Base-by-base conservation (phyloP, 2,888 invertebrate species). In the Dolichopus griseipennis region DNA sequence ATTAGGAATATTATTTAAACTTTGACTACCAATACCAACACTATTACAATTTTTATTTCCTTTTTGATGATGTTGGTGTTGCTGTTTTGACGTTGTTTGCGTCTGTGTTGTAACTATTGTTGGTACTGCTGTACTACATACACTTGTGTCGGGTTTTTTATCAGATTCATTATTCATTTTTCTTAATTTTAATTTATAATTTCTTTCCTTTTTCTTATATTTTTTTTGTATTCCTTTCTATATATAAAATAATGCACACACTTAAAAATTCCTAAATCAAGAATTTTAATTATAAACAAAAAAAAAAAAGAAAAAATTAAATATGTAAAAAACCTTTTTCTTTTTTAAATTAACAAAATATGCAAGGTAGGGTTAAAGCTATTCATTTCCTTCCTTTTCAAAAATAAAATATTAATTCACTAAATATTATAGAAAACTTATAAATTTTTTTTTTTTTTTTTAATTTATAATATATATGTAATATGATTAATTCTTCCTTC, bases 141-240 rank as follows among this genome's bases (percentile, higher is more conserved):
- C 76, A 76, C 75, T 79, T 73, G 78, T 76, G 75, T 78, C 77
- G 76, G 75, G 77, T 75, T 75, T 78, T 76, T 80, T 79, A 73
- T 74, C 73, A 72, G 72, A 74, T 76, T 77, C 79, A 79, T 79
- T 79, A 79, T 79, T 80, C 74, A 75, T 75, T 74, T 74, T 74
- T 69, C 70, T 73, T 67, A 70, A 68, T 67, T 70, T 72, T 69
- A 64, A 68, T 69, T 69, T 70, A 68, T 41, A 66, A 70, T 68
- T 72, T 68, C 65, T 69, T 68, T 68, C 67, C 68, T 70, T 66
- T 68, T 70, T 68, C 68, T 67, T 69, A 10, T 61, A 15, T 27
- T 27, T 27, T 15, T 63, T 33, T 20, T 20, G 1, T 3, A 21
- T 21, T 27, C 15, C 21, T 21, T 21, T 61, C 18, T 62, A 52